phyloP scores from a whole-genome alignment of 2,797 vertebrate genomes.

The Borostomias antarcticus region DNA sequence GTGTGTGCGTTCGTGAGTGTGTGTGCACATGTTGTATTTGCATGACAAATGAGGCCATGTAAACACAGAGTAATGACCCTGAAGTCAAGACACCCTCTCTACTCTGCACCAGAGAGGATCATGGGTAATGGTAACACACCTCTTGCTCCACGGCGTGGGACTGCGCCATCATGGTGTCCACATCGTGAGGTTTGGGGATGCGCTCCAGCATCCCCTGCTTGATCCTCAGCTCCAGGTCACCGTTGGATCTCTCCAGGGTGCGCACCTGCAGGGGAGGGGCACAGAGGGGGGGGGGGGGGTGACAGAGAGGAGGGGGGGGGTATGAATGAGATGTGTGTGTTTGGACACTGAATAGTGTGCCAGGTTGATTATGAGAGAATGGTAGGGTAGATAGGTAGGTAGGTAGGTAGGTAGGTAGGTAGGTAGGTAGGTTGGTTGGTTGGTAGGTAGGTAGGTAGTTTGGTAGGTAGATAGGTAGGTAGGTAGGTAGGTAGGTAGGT shows the following conservation, averaged over 20 bases:
- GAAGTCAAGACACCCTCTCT: not conserved
- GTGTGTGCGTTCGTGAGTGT: not conserved
- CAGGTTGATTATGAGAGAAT: too few species aligned
- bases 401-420: too few species aligned
- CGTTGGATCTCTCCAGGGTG: constrained; percentile 80
- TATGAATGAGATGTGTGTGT: not conserved
- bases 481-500: too few species aligned
- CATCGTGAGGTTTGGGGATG: constrained; percentile 78
- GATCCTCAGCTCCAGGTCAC: constrained; percentile 79
- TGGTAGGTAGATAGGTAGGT: too few species aligned
- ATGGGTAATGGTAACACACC: constrained; percentile 53
- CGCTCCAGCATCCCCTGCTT: constrained; percentile 79
- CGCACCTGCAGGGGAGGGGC: constrained; percentile 63
- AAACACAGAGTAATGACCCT: not conserved
- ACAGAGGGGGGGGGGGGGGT: not conserved
- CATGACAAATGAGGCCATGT: not conserved
- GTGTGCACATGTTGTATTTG: not conserved
- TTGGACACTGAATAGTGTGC: too few species aligned
- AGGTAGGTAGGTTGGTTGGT: too few species aligned
- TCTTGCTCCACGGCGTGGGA: constrained; percentile 79
- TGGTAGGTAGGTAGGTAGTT: too few species aligned
- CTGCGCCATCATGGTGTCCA: constrained; percentile 79
- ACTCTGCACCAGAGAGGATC: not conserved
- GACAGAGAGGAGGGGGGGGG: not conserved
- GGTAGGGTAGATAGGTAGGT: too few species aligned